Evolutionary conservation across 2,113 vertebrate species (phyloP).

Genomic region (Willisornis vidua): DNA sequence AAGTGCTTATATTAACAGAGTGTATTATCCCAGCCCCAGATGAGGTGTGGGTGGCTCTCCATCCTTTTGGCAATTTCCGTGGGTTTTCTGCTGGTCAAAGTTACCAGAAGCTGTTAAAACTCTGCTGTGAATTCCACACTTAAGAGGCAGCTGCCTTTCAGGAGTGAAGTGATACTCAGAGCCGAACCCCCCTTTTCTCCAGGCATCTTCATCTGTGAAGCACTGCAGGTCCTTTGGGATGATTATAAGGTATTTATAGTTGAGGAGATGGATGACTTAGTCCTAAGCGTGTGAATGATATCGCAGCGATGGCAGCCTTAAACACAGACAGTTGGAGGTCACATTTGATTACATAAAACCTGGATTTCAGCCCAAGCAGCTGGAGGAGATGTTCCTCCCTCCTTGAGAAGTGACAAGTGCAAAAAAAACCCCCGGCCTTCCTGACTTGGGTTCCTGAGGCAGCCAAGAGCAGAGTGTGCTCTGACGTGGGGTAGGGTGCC

Average conservation of each 20-base stretch:
- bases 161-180: not conserved
- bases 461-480: not conserved
- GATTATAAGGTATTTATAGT: slow-evolving; percentile 68
- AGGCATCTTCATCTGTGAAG: slow-evolving; percentile 14
- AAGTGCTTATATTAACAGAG: not conserved
- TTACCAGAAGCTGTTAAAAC: not conserved
- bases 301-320: not conserved
- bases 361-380: slow-evolving; percentile 34
- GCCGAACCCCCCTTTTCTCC: not conserved
- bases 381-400: slow-evolving; percentile 23
- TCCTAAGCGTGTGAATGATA: slow-evolving; percentile 11
- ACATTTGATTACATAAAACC: slow-evolving; percentile 48
- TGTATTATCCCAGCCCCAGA: not conserved
- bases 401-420: not conserved
- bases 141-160: not conserved
- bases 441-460: not conserved
- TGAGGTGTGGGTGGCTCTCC: not conserved
- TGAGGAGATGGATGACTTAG: slow-evolving; percentile 60
- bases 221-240: slow-evolving; percentile 8
- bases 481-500: not conserved
- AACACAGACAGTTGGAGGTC: slow-evolving; percentile 60
- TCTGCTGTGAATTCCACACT: not conserved
- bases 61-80: not conserved
- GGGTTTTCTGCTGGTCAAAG: not conserved
- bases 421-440: not conserved